A percentile compares a stretch with the other conserved stretches of the same genome.
These are phyloP conservation scores for Cynopterus sphinx DNA, from an alignment of 2,797 vertebrate genomes.

Conservation along the genomic window DNA sequence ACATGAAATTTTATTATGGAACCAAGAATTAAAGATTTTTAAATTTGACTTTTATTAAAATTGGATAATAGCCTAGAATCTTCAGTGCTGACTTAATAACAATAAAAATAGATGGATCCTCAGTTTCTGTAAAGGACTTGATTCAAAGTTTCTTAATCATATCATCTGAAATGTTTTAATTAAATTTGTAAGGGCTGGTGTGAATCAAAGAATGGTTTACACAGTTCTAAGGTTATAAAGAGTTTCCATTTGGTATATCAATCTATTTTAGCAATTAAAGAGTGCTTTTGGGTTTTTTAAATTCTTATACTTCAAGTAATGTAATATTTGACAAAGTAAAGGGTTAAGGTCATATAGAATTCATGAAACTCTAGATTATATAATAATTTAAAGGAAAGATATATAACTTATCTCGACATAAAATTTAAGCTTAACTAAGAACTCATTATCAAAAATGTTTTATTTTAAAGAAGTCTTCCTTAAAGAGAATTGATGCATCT, in stretches of 20 bases:
- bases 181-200: neutral
- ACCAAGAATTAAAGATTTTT: neutral
- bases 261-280: neutral
- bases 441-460: neutral
- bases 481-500: neutral
- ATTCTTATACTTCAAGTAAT: neutral
- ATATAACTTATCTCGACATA: neutral
- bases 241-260: neutral
- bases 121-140: neutral
- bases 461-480: neutral
- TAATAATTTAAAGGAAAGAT: neutral
- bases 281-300: neutral
- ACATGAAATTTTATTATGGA: neutral
- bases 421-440: neutral
- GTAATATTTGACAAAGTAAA: neutral
- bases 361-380: slow-evolving; percentile 11
- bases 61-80: neutral
- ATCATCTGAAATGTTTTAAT: neutral
- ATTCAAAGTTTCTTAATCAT: neutral
- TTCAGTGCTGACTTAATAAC: neutral
- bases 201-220: neutral
- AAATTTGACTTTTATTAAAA: neutral
- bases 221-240: neutral
- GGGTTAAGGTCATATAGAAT: neutral
- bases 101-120: neutral